Evolutionary conservation across 2,113 vertebrate species (phyloP).

Genomic region (Sclerurus mexicanus): DNA sequence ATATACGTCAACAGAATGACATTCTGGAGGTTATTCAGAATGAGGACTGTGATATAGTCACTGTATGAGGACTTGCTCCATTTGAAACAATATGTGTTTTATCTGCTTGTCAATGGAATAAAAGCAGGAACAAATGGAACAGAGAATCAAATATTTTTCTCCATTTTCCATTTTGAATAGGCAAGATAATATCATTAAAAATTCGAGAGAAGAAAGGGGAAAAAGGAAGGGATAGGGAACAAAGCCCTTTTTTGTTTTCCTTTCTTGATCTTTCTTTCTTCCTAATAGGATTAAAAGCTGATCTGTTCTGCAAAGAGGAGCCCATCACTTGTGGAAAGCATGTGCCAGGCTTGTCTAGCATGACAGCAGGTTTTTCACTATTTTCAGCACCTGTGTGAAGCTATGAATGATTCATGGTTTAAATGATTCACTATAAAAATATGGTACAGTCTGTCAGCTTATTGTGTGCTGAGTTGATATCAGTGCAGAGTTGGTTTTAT

Average conservation of each 20-base stretch:
- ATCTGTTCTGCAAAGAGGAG: not conserved
- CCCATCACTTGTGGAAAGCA: not conserved
- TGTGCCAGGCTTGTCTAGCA: conserved; percentile 29
- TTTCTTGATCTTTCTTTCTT: not conserved
- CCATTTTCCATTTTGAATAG: not conserved
- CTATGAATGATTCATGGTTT: conserved; percentile 54
- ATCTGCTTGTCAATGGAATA: not conserved
- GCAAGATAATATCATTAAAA: not conserved
- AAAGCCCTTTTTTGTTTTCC: not conserved
- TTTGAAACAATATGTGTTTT: not conserved
- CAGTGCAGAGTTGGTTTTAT: conserved; percentile 40
- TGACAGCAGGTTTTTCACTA: conserved; percentile 22
- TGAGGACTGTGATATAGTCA: not conserved
- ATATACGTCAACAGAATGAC: not conserved
- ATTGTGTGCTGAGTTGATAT: conserved; percentile 46
- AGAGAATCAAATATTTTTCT: not conserved
- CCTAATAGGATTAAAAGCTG: not conserved
- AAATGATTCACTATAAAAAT: conserved; percentile 60
- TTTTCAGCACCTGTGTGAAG: conserved; percentile 53
- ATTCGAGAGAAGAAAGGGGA: not conserved
- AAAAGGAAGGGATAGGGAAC: not conserved
- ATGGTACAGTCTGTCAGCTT: conserved; percentile 29
- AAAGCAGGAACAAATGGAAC: not conserved
- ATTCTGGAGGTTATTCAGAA: not conserved
- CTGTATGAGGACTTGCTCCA: not conserved